These are phyloP conservation scores for Pangasius djambal DNA, from an alignment of 2,797 vertebrate species.

Conservation along the genomic window DNA sequence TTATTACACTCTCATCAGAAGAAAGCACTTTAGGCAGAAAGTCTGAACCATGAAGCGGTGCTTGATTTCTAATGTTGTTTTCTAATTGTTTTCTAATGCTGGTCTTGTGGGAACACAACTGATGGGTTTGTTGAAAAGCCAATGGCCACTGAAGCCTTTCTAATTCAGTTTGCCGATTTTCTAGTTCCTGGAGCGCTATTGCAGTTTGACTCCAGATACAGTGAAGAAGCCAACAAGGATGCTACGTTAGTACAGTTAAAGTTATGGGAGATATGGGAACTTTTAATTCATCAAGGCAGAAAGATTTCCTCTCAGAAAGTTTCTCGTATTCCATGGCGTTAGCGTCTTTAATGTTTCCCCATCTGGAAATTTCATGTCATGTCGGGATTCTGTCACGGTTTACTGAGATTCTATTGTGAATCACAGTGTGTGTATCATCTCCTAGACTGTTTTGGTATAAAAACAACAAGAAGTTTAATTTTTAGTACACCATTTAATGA, in stretches of 20 bases:
- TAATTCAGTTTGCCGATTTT: neutral
- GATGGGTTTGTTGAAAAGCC: neutral
- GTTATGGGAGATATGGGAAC: neutral
- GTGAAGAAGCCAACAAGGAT: neutral
- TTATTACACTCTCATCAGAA: constrained; percentile 58
- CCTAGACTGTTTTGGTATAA: neutral
- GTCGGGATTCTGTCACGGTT: neutral
- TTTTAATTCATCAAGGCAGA: neutral
- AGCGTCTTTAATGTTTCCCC: neutral
- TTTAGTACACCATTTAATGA: neutral
- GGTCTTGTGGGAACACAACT: neutral
- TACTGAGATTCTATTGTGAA: neutral
- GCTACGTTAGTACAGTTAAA: no score
- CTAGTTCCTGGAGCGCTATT: neutral
- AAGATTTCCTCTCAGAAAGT: neutral
- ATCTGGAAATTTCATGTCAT: neutral
- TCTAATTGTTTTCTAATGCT: neutral
- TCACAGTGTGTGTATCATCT: neutral
- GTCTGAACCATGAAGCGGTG: constrained; percentile 12
- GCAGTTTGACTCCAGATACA: neutral
- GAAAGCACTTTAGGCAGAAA: constrained; percentile 54
- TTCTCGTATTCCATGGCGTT: neutral
- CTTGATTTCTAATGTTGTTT: constrained; percentile 7
- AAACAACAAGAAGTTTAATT: neutral
- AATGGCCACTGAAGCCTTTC: neutral